Percentiles rank a stretch among this genome's conserved stretches.
Evolutionary conservation across 1,140 invertebrate species (phyloP).

Genomic region (Coelopa frigida): DNA sequence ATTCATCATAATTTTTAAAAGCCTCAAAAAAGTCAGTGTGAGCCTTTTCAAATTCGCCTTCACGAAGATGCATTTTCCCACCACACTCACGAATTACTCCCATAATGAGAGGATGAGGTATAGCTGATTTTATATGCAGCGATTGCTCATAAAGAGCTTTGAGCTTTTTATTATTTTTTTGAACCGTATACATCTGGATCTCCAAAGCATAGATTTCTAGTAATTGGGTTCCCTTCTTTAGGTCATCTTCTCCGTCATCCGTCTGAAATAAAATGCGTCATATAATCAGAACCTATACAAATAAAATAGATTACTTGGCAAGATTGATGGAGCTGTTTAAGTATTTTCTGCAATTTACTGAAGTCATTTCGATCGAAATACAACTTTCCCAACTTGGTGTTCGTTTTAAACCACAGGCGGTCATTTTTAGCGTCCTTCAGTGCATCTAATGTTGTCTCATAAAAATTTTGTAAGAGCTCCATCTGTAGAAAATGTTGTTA

Average conservation of each 20-base stretch:
- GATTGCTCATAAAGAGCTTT: conserved; percentile 98
- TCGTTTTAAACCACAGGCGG: conserved; percentile 99
- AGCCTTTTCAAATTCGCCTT: conserved; percentile 97
- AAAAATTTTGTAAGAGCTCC: conserved; percentile 98
- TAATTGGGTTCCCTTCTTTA: conserved; percentile 97
- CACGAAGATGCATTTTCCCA: conserved; percentile 98
- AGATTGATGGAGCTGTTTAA: conserved; percentile 95
- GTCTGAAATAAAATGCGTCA: too few species aligned
- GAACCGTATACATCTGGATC: conserved; percentile 99
- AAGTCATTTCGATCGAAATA: conserved; percentile 97
- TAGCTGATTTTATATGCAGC: conserved; percentile 97
- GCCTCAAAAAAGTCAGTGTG: conserved; percentile 99
- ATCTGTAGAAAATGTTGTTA: conserved; percentile 65
- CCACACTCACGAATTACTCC: conserved; percentile 99
- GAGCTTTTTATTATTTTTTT: conserved; percentile 99
- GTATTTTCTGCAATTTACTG: conserved; percentile 88
- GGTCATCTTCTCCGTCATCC: conserved; percentile 97
- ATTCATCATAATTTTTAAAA: conserved; percentile 99
- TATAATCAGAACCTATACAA: conserved; percentile 15
- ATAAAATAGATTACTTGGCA: conserved; percentile 66
- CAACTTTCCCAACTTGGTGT: conserved; percentile 97
- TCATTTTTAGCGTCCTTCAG: conserved; percentile 99
- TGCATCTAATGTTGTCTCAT: conserved; percentile 97
- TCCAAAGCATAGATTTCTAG: conserved; percentile 98
- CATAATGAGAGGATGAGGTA: conserved; percentile 99